Percentiles rank a stretch among this genome's conserved stretches.
phyloP scores from a whole-genome alignment of 2,797 vertebrate species.

The Gymnothorax javanicus region DNA sequence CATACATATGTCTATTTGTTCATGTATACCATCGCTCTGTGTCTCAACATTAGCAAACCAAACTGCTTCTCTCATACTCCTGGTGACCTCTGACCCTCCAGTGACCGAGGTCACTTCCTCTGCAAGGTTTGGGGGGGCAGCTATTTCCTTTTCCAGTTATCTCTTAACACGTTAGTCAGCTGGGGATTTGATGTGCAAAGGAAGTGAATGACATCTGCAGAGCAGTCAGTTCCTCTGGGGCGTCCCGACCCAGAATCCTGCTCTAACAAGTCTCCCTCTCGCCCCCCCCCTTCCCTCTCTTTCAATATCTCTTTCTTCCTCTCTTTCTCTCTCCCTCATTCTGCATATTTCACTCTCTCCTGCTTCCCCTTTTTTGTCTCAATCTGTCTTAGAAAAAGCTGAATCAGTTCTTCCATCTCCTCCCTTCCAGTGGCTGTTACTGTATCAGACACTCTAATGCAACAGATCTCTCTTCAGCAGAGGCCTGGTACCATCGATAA shows the following conservation, averaged over 20 bases:
- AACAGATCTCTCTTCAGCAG: too few species aligned
- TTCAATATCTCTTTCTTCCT: too few species aligned
- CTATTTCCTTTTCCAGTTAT: conserved; percentile 12
- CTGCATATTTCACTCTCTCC: neutral
- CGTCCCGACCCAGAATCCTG: neutral
- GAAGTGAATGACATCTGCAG: conserved; percentile 9
- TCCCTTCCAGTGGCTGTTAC: too few species aligned
- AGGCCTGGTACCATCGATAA: too few species aligned
- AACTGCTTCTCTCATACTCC: neutral
- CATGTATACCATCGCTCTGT: neutral
- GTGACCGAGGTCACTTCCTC: conserved; percentile 12
- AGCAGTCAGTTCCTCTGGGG: conserved; percentile 6
- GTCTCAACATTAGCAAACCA: neutral
- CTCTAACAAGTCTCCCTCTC: neutral
- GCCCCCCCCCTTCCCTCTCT: neutral
- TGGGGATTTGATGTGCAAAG: neutral
- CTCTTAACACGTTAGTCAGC: neutral
- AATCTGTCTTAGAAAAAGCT: too few species aligned
- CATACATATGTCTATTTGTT: too few species aligned
- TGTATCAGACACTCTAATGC: too few species aligned
- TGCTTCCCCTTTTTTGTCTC: neutral
- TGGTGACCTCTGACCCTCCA: conserved; percentile 11
- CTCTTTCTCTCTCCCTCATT: neutral
- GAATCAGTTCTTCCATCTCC: too few species aligned
- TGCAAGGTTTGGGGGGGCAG: neutral